Evolutionary conservation across 1,140 invertebrate species (phyloP).

Genomic region (Diabrotica virgifera): DNA sequence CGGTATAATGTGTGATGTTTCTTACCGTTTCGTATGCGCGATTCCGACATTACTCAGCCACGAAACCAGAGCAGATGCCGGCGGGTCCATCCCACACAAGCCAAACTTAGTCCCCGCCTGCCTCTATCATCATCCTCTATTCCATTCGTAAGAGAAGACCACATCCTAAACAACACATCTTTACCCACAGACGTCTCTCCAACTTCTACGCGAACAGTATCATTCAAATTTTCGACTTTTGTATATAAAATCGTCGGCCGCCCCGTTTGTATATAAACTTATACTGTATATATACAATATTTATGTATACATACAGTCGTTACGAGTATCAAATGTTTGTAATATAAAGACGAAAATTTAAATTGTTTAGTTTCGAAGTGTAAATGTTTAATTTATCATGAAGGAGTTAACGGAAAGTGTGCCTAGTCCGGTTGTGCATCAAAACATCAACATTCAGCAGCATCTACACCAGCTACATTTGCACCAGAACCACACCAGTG

Average conservation of each 20-base stretch:
- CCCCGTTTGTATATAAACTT: constrained; percentile 46
- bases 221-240: constrained; percentile 42
- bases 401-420: constrained; percentile 45
- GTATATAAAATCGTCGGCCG: constrained; percentile 44
- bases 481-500: constrained; percentile 39
- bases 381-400: constrained; percentile 50
- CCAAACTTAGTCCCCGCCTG: constrained; percentile 9
- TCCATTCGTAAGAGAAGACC: not conserved
- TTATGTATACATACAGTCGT: constrained; percentile 42
- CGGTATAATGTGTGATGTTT: too few species aligned
- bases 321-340: constrained; percentile 46
- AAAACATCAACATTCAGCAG: constrained; percentile 42
- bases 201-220: constrained; percentile 30
- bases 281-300: constrained; percentile 49
- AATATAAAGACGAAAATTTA: constrained; percentile 40
- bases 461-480: constrained; percentile 43
- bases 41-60: constrained; percentile 15
- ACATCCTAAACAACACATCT: constrained; percentile 9
- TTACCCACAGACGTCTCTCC: not conserved
- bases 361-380: constrained; percentile 41
- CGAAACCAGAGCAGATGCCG: not conserved
- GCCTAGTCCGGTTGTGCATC: constrained; percentile 35
- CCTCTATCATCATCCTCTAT: constrained; percentile 5
- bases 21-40: constrained; percentile 16
- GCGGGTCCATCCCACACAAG: constrained; percentile 16